phyloP scores from a whole-genome alignment of 2,797 vertebrate genomes.

The Phrynocephalus guinanensis region DNA sequence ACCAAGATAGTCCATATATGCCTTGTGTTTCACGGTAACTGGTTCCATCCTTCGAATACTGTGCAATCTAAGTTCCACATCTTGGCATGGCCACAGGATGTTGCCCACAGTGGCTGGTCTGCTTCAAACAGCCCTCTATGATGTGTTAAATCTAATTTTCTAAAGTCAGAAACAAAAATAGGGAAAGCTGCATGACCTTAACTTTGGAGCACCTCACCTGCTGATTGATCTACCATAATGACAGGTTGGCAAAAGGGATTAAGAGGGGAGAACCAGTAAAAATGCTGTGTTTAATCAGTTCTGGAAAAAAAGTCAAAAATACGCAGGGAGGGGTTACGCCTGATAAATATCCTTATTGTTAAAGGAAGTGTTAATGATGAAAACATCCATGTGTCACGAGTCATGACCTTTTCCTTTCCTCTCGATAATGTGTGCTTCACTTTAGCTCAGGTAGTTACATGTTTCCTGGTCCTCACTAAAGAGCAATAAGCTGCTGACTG shows the following conservation, averaged over 20 bases:
- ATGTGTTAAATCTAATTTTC: not conserved
- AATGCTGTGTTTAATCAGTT: not conserved
- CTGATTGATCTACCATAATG: not conserved
- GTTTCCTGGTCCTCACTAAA: not conserved
- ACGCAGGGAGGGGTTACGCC: not conserved
- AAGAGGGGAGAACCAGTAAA: not conserved
- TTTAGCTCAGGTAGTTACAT: not conserved
- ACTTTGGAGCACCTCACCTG: not conserved
- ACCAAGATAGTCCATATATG: not conserved
- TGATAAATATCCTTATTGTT: not conserved
- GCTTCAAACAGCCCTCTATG: not conserved
- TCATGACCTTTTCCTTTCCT: not conserved
- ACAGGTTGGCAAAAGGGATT: not conserved
- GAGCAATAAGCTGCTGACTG: not conserved
- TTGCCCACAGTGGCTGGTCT: not conserved
- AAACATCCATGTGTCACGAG: not conserved
- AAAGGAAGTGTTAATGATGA: not conserved
- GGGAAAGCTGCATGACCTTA: not conserved
- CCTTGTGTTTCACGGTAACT: not conserved
- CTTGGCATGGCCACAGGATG: not conserved
- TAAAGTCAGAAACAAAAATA: not conserved
- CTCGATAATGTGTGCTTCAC: not conserved
- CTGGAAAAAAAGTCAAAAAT: not conserved
- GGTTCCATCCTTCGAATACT: not conserved
- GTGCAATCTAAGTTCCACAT: not conserved